Evolutionary conservation across 2,888 invertebrate genomes (phyloP).

Genomic region (Globia sparganii): DNA sequence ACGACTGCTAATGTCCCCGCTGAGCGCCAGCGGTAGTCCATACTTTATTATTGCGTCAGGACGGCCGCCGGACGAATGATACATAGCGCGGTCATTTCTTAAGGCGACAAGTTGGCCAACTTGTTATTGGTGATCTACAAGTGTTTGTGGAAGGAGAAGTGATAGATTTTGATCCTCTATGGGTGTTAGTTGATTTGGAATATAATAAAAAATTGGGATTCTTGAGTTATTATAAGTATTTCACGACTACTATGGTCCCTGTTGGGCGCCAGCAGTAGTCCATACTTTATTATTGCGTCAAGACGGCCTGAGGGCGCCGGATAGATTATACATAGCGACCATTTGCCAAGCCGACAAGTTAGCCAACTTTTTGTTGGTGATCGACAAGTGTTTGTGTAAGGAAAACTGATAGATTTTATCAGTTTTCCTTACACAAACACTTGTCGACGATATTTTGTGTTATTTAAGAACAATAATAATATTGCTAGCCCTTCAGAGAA

Average conservation of each 20-base stretch:
- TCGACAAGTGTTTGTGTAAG: constrained; percentile 34
- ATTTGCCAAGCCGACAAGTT: constrained; percentile 42
- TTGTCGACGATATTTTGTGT: not conserved
- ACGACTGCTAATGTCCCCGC: constrained; percentile 46
- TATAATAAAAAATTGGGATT: not conserved
- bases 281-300: constrained; percentile 39
- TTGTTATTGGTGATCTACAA: constrained; percentile 45
- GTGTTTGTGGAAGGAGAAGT: constrained; percentile 26
- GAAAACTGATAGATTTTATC: not conserved
- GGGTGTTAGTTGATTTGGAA: not conserved
- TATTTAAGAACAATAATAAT: not conserved
- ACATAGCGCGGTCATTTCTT: constrained; percentile 36
- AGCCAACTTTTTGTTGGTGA: constrained; percentile 29
- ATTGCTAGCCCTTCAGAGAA: not conserved
- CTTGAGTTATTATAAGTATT: not conserved
- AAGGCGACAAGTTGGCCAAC: constrained; percentile 52
- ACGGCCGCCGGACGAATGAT: constrained; percentile 17
- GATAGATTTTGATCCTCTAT: not conserved
- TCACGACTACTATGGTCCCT: constrained; percentile 32
- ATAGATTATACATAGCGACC: constrained; percentile 33
- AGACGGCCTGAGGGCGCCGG: constrained; percentile 32
- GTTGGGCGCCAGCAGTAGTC: constrained; percentile 33
- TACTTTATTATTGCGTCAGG: constrained; percentile 63
- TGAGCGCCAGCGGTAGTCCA: constrained; percentile 48
- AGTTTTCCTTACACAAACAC: too few relatives aligned